phyloP scores from a whole-genome alignment of 2,113 vertebrate genomes.

The Corynorhinus townsendii region DNA sequence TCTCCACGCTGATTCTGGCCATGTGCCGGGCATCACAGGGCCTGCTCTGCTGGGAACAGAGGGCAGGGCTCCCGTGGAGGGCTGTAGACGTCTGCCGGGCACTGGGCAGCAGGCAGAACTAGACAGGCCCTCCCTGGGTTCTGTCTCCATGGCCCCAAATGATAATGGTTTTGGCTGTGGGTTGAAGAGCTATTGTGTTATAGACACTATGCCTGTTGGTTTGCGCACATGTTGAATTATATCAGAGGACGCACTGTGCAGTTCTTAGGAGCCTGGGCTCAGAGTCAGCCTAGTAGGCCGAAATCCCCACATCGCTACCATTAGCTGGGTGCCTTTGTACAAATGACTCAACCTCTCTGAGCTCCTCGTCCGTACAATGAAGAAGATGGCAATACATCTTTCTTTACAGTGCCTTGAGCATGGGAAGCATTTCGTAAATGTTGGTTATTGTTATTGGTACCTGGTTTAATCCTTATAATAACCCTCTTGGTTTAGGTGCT shows the following conservation, averaged over 20 bases:
- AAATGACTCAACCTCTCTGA: background rate
- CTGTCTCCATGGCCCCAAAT: background rate
- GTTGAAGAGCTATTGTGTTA: background rate
- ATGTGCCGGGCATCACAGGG: slow-evolving; percentile 1
- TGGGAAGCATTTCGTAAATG: background rate
- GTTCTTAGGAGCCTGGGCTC: background rate
- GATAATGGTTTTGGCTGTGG: background rate
- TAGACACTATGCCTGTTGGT: fast-evolving
- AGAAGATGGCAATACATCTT: background rate
- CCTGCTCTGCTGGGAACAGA: background rate
- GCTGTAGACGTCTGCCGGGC: background rate
- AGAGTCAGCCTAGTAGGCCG: background rate
- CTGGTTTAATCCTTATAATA: background rate
- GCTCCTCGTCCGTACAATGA: background rate
- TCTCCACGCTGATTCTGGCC: background rate
- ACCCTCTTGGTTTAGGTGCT: background rate
- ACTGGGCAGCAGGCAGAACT: background rate
- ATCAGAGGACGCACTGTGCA: background rate
- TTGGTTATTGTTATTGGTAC: background rate
- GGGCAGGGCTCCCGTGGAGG: background rate
- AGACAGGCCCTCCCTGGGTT: background rate
- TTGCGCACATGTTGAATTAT: fast-evolving
- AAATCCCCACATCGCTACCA: background rate
- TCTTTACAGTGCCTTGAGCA: background rate
- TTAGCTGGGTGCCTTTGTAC: background rate